These are phyloP conservation scores for Macrobrachium nipponense DNA, from an alignment of 1,140 invertebrate genomes.

Conservation along the genomic window DNA sequence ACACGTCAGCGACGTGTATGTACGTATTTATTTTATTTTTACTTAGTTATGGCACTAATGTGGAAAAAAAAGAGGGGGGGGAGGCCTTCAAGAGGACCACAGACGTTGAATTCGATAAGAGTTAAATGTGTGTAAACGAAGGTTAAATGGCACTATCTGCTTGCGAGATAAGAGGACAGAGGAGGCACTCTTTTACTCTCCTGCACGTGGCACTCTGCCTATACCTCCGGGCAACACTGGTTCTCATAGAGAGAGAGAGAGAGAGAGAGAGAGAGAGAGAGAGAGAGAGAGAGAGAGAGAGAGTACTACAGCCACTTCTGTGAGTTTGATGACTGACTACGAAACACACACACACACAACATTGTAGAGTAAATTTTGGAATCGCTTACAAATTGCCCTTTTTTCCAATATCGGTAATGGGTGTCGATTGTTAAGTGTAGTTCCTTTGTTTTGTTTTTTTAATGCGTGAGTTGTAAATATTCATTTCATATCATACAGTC, in stretches of 20 bases:
- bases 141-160: slow-evolving; percentile 18
- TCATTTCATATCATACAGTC: no score
- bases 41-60: background rate
- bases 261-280: slow-evolving; percentile 2
- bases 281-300: slow-evolving; percentile 12
- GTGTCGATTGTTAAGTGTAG: no score
- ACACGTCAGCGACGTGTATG: no score
- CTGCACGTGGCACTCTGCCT: background rate
- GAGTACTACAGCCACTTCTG: background rate
- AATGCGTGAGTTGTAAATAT: no score
- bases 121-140: slow-evolving; percentile 11
- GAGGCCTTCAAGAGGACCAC: background rate
- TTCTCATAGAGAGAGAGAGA: background rate
- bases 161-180: slow-evolving; percentile 29
- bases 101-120: background rate
- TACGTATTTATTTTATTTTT: no score
- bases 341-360: no score
- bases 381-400: no score
- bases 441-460: no score
- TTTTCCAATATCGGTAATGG: no score
- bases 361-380: no score
- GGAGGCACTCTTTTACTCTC: background rate
- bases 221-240: background rate
- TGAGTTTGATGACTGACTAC: no score
- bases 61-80: background rate